Conservation (phyloP, 64 coral and sea anemone genomes). For the Orbicella faveolata region DNA sequence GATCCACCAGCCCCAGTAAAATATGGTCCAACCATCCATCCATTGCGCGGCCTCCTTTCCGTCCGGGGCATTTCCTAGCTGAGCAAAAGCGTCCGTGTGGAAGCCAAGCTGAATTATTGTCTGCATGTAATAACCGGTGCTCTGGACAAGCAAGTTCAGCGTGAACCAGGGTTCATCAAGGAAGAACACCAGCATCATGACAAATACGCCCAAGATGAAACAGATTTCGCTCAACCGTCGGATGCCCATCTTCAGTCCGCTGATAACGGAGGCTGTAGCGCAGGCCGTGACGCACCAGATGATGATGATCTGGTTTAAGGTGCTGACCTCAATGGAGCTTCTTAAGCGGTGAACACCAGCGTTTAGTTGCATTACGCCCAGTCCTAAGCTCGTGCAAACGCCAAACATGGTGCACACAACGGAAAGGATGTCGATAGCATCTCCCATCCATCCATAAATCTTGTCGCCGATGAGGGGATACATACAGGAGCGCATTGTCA, state of each 20-base stretch:
- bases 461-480: constrained; percentile 74
- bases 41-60: constrained; percentile 17
- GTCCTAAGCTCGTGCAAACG: constrained; percentile 73
- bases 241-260: constrained; percentile 58
- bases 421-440: constrained; percentile 60
- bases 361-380: constrained; percentile 59
- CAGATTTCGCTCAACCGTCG: constrained; percentile 63
- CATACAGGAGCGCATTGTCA: constrained; percentile 84
- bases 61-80: constrained; percentile 58
- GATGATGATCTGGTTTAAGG: constrained; percentile 49
- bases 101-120: constrained; percentile 53
- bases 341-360: constrained; percentile 50
- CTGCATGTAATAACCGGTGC: constrained; percentile 53
- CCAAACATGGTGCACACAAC: constrained; percentile 82
- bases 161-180: constrained; percentile 43
- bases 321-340: constrained; percentile 4
- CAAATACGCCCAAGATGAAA: constrained; percentile 47
- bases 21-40: constrained; percentile 68
- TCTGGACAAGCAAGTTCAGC: constrained; percentile 56
- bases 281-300: constrained; percentile 58
- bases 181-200: constrained; percentile 48
- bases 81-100: constrained; percentile 68
- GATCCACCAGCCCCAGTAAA: constrained; percentile 79
- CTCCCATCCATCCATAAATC: constrained; percentile 65
- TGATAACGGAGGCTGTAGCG: constrained; percentile 49